Evolutionary conservation across 2,113 vertebrate genomes (phyloP).

Genomic region (Lonchura striata): DNA sequence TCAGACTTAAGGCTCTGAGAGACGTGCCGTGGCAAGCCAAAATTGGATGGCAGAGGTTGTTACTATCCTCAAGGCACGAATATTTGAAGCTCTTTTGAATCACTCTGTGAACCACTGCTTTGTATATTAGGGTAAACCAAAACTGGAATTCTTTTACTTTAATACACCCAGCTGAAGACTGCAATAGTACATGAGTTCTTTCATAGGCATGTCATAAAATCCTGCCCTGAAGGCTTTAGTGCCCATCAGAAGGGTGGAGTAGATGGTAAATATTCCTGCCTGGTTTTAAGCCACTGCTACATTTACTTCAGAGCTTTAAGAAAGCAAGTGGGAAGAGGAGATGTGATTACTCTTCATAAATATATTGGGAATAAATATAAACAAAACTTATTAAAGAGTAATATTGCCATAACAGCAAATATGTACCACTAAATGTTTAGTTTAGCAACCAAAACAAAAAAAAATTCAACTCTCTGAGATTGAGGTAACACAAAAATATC

Average conservation of each 20-base stretch:
- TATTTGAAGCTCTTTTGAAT: not conserved
- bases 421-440: not conserved
- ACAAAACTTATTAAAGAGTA: not conserved
- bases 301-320: not conserved
- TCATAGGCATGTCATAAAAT: not conserved
- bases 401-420: not conserved
- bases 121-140: not conserved
- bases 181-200: not conserved
- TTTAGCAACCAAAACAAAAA: not conserved
- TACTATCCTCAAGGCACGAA: not conserved
- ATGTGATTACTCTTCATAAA: not conserved
- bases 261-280: conserved; percentile 2
- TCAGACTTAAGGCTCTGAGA: not conserved
- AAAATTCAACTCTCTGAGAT: not conserved
- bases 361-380: not conserved
- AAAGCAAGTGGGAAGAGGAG: not conserved
- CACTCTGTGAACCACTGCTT: not conserved
- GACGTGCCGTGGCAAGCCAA: not conserved
- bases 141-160: conserved; percentile 3
- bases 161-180: not conserved
- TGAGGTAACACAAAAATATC: not conserved
- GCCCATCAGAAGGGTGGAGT: not conserved
- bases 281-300: not conserved
- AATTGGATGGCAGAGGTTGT: not conserved
- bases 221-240: not conserved